Evolutionary conservation across 2,888 invertebrate genomes (phyloP).

Genomic region (Lasioglossum leucozonium): DNA sequence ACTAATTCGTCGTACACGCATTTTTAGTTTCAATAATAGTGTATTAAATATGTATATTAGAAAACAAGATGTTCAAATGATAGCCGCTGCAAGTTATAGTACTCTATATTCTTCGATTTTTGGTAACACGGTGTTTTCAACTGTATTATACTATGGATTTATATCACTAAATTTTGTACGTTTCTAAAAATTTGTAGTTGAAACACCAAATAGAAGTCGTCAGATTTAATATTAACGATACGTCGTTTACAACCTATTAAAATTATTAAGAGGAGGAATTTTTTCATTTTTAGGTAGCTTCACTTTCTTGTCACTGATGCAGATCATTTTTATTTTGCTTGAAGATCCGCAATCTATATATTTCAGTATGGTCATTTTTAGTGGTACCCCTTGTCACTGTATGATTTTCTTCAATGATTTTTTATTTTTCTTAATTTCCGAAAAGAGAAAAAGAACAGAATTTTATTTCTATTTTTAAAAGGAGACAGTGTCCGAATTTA

Average conservation of each 20-base stretch:
- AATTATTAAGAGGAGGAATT: neutral
- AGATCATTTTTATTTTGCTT: neutral
- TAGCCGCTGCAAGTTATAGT: neutral
- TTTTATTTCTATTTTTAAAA: neutral
- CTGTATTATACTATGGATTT: neutral
- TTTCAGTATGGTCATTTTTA: neutral
- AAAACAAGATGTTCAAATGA: neutral
- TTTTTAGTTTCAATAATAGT: neutral
- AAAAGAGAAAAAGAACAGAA: neutral
- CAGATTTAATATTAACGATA: neutral
- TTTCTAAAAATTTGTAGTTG: neutral
- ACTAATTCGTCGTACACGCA: neutral
- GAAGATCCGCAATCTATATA: neutral
- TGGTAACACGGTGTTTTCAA: neutral
- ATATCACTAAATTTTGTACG: neutral
- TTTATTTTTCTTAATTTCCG: neutral
- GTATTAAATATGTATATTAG: neutral
- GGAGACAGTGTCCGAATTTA: fast-evolving
- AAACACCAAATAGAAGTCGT: neutral
- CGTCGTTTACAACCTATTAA: neutral
- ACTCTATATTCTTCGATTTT: neutral
- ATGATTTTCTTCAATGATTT: neutral
- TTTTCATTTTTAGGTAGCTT: neutral
- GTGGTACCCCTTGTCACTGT: neutral
- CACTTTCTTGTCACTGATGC: neutral